A percentile compares a stretch with the other conserved stretches of the same genome.
phyloP scores from a whole-genome alignment of 2,888 invertebrate species.

The Ceraclea dissimilis region DNA sequence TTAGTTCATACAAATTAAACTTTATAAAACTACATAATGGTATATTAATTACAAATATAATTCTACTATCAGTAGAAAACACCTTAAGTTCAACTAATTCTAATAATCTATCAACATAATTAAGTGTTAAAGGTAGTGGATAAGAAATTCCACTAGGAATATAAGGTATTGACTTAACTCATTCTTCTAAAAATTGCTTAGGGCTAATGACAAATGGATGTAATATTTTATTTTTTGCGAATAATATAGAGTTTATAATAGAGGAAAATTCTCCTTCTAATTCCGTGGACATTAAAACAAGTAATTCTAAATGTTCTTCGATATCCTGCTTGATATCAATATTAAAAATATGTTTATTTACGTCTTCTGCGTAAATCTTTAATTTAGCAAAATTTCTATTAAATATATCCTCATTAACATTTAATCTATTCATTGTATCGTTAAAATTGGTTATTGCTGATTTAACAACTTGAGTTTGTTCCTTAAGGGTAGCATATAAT shows the following conservation, averaged over 20 bases:
- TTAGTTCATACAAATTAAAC: background rate
- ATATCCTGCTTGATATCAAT: background rate
- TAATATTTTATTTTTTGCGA: background rate
- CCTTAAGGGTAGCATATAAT: background rate
- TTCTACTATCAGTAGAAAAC: background rate
- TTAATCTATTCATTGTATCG: background rate
- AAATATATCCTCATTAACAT: slow-evolving; percentile 2
- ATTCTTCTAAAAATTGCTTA: background rate
- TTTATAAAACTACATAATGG: background rate
- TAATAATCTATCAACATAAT: background rate
- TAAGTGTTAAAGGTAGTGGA: background rate
- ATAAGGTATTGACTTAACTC: background rate
- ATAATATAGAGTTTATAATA: background rate
- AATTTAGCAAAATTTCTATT: background rate
- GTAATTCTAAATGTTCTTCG: background rate
- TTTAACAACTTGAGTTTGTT: slow-evolving; percentile 3
- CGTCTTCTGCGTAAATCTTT: background rate
- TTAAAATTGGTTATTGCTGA: background rate
- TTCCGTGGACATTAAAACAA: background rate
- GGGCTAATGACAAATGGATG: background rate
- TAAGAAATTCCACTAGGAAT: background rate
- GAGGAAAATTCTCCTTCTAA: background rate
- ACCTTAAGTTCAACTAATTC: background rate
- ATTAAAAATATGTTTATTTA: background rate
- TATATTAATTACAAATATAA: background rate